Evolutionary conservation across 2,888 invertebrate species (phyloP), one percentile per base, ranked within the genome.

Genomic region (Chydorus sphaericus): DNA sequence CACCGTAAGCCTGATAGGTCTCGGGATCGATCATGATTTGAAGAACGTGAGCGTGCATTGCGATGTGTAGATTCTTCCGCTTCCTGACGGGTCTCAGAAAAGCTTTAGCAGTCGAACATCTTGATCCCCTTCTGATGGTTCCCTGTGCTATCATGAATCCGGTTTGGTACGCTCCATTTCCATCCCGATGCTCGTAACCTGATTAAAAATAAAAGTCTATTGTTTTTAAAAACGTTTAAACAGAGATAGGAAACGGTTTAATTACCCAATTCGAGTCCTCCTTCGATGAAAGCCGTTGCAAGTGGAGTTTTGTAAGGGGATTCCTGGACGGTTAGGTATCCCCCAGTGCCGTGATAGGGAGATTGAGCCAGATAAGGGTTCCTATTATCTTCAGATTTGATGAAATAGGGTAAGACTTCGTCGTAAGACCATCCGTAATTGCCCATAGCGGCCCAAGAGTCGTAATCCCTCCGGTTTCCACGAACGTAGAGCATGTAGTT

Each of bases 61-160:
- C 82, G 11, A 92, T 78, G 66, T 92, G 86, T 1, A 92, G 72
- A 66, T 91, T 92, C n/a, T 77, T 75, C 1, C 92, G 75, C 3
- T 85, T 73, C 54, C 87, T 76, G 0, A 84, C 82, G 0, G 91
- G 85, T 56, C 90, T 73, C 2, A 92, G 69, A 63, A 90, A 92
- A 0, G 90, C 90, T 71, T 91, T 90, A 0, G 86, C 82, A 0
- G 89, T 86, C 5, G 89, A 89, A 66, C 92, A 92, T 1, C 92
- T 77, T 33, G 87, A 82, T 0, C 91, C 91, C 18, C 90, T 86
- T 62, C 83, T 77, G 62, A 83, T 82, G 0, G 88, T 91, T 28
- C 88, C 90, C 69, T 90, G 90, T 0, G 88, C 86, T 39, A 88
- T 82, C 86, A 89, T 88, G 64, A 90, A 89, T 0, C 91, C 91